phyloP scores from a whole-genome alignment of 2,888 invertebrate species.

The Platerodrilus igneus region DNA sequence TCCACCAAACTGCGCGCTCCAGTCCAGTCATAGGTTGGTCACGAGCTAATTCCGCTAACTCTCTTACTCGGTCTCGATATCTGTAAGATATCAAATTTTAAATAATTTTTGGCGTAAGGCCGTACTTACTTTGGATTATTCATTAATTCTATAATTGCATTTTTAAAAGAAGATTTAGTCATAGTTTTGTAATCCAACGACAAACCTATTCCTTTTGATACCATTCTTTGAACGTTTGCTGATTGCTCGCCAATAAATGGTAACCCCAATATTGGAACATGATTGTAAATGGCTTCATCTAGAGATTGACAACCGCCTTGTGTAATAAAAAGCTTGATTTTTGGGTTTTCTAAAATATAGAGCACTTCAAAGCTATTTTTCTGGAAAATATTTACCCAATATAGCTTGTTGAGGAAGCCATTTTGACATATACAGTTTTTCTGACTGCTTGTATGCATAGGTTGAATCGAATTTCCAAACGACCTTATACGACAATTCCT shows the following conservation, averaged over 20 bases:
- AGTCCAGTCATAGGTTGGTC: conserved; percentile 35
- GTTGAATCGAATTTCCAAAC: conserved; percentile 48
- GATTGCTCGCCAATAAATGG: conserved; percentile 48
- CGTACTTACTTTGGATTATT: conserved; percentile 23
- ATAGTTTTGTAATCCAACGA: conserved; percentile 37
- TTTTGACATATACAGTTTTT: conserved; percentile 43
- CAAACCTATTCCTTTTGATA: conserved; percentile 36
- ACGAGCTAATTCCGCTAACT: conserved; percentile 22
- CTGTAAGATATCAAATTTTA: conserved; percentile 23
- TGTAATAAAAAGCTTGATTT: conserved; percentile 49
- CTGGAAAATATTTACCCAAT: conserved; percentile 32
- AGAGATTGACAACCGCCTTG: conserved; percentile 50
- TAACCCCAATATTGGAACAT: conserved; percentile 46
- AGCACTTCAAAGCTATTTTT: neutral
- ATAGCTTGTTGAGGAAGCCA: conserved; percentile 48
- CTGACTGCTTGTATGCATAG: conserved; percentile 33
- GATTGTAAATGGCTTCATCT: conserved; percentile 46
- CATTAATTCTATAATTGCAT: conserved; percentile 32
- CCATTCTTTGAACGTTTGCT: conserved; percentile 35
- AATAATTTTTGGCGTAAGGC: neutral
- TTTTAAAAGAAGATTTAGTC: conserved; percentile 33
- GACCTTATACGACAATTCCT: conserved; percentile 45
- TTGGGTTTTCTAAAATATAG: conserved; percentile 40
- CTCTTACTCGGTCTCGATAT: conserved; percentile 27
- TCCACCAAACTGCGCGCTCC: conserved; percentile 36